Conservation (phyloP, 2,888 invertebrate species). For the Dromius quadrimaculatus region DNA sequence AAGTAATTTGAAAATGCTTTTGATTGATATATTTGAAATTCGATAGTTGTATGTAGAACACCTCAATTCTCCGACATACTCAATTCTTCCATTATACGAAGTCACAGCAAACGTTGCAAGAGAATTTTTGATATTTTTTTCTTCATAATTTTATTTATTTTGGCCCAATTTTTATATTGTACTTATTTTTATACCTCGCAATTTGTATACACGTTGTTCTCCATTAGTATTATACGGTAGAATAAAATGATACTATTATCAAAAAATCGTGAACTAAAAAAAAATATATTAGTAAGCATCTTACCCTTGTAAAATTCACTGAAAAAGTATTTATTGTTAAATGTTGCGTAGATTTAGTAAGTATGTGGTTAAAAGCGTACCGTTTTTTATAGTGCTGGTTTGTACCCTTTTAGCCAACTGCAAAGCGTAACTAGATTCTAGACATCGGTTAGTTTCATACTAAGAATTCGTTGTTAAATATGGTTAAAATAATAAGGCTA, state of each 20-base stretch:
- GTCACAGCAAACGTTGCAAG: constrained; percentile 38
- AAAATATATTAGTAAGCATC: constrained; percentile 37
- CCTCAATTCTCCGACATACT: constrained; percentile 38
- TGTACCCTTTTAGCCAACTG: constrained; percentile 39
- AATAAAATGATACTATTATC: constrained; percentile 39
- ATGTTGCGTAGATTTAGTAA: constrained; percentile 58
- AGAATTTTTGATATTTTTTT: constrained; percentile 39
- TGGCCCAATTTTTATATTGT: constrained; percentile 50
- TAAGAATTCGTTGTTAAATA: constrained; percentile 47
- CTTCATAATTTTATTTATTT: constrained; percentile 40
- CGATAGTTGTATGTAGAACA: no score
- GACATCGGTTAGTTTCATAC: constrained; percentile 36
- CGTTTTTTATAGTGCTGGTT: constrained; percentile 40
- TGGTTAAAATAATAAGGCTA: constrained; percentile 51
- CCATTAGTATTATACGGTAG: constrained; percentile 49
- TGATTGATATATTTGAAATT: no score
- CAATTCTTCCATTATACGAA: constrained; percentile 45
- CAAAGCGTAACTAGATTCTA: constrained; percentile 42
- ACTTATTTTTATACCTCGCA: constrained; percentile 52
- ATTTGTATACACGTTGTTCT: constrained; percentile 50
- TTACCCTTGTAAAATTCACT: constrained; percentile 39
- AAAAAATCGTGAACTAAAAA: constrained; percentile 40
- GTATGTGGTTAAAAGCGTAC: constrained; percentile 40
- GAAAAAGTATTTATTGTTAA: constrained; percentile 57
- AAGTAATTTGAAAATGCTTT: no score